phyloP scores from a whole-genome alignment of 37 sponge, comb jelly and placozoan genomes.

The Hexactinellida sp. region DNA sequence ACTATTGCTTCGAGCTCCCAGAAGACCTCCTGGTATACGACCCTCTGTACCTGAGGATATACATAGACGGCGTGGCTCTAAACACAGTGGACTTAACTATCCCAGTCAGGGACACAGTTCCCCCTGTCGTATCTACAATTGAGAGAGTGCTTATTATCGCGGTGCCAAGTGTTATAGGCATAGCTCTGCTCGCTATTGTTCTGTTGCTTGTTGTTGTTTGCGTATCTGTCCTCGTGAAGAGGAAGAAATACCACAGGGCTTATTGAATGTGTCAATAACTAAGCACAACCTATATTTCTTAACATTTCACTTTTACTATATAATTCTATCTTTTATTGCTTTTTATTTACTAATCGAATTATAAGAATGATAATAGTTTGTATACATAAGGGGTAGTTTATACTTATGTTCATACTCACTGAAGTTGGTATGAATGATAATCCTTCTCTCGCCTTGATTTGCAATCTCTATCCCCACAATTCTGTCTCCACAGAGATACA shows the following conservation, averaged over 20 bases:
- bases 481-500: too few relatives aligned
- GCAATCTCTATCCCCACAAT: too few relatives aligned
- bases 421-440: too few relatives aligned
- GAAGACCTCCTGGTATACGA: background rate
- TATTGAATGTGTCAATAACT: background rate
- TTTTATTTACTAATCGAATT: too few relatives aligned
- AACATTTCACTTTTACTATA: too few relatives aligned
- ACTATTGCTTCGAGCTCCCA: background rate
- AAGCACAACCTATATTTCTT: too few relatives aligned
- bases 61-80: background rate
- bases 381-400: too few relatives aligned
- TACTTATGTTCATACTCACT: too few relatives aligned
- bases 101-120: background rate
- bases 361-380: too few relatives aligned
- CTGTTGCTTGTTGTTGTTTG: background rate
- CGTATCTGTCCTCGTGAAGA: background rate
- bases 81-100: background rate
- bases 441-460: too few relatives aligned
- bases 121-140: background rate
- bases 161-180: background rate
- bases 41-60: background rate
- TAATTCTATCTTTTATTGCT: too few relatives aligned
- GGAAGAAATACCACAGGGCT: too few relatives aligned
- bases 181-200: background rate
- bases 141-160: background rate